A percentile compares a stretch with the other conserved stretches of the same genome.
phyloP scores from a whole-genome alignment of 2,113 vertebrate species.

The Rhineura floridana region DNA sequence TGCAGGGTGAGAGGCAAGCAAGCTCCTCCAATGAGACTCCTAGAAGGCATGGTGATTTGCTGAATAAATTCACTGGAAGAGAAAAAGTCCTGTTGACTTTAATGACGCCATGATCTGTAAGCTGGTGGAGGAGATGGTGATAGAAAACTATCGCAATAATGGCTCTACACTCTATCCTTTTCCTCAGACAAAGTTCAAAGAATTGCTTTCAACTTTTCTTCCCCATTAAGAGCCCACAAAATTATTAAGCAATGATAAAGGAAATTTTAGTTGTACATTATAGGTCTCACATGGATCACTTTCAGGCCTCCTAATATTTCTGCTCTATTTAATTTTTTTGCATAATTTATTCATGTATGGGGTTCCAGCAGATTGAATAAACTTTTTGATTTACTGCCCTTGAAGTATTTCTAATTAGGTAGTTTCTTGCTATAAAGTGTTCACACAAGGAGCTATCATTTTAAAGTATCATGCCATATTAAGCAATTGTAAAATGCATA shows the following conservation, averaged over 20 bases:
- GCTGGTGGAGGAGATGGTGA: background rate
- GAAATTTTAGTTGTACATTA: constrained; percentile 16
- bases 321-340: constrained; percentile 33
- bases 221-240: constrained; percentile 12
- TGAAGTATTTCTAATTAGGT: constrained; percentile 60
- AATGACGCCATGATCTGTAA: background rate
- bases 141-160: background rate
- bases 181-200: background rate
- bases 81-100: constrained; percentile 9
- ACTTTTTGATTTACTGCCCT: constrained; percentile 59
- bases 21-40: background rate
- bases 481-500: constrained; percentile 54
- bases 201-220: background rate
- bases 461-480: constrained; percentile 46
- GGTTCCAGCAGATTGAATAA: constrained; percentile 42
- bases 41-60: background rate
- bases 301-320: constrained; percentile 33
- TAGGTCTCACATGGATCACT: constrained; percentile 3
- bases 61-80: background rate
- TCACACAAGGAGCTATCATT: constrained; percentile 57
- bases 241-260: constrained; percentile 19
- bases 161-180: background rate
- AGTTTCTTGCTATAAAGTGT: constrained; percentile 58
- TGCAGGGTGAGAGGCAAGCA: background rate
- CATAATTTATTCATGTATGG: constrained; percentile 32